Evolutionary conservation across 2,797 vertebrate species (phyloP), one percentile per base, ranked within the genome.

Genomic region (Fundulus diaphanus): DNA sequence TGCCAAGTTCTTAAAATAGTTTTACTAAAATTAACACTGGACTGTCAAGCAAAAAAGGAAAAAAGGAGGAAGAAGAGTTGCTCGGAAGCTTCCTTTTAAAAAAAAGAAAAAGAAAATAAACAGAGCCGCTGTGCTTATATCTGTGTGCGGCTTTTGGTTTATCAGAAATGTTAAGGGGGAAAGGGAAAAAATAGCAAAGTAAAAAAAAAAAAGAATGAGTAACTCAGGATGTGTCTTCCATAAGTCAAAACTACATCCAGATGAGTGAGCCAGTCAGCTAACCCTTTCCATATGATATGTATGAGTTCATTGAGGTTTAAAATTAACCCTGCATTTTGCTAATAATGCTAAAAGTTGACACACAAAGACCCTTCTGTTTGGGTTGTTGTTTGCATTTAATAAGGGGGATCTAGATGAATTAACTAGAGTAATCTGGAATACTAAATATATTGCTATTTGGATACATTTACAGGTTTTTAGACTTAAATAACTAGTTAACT

Each of bases 241-340:
- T 78, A 83, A 92, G 72, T 82, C 82, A 78, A 91, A 91, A 91
- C 82, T 83, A 80, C 79, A 83, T 86, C 85, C 90, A 92, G 88
- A 92, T 93, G 89, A 90, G 75, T 42, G 63, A 80, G 54, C 7
- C 35, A 68, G 67, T 71, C 57, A 40, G 42, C 52, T 90, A 91
- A 91, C 73, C 29, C 69, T 73, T 90, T 88, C 85, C 87, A 91
- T 74, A 79, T 89, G 88, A 88, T 82, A 76, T 27, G 9, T 68
- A 70, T 49, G 74, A 85, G 76, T 82, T 87, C 76, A 88, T n/a
- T 7, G 57, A 90, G 74, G 68, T 81, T 88, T 88, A 73, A 89
- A 86, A 88, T 88, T 72, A 81, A 77, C 72, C 7, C 0, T 63
- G 76, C 44, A 65, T 85, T 88, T 78, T 70, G 82, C 87, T 81